phyloP scores from a whole-genome alignment of 2,888 invertebrate genomes.

The Diarsia mendica region DNA sequence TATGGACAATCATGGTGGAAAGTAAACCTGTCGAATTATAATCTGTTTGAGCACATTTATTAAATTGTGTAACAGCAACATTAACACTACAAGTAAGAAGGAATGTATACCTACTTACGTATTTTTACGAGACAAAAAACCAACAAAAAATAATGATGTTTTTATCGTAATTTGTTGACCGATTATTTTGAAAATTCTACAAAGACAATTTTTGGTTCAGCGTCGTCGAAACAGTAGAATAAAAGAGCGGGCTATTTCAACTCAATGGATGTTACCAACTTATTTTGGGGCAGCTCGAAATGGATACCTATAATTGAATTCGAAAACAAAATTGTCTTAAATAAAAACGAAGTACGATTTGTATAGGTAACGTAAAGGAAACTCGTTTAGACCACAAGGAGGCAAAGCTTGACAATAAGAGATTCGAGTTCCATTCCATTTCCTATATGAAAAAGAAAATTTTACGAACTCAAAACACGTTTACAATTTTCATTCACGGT shows the following conservation, averaged over 20 bases:
- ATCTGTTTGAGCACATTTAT: neutral
- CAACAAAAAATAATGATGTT: too few relatives aligned
- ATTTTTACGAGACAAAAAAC: too few relatives aligned
- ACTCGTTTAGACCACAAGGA: slow-evolving; percentile 55
- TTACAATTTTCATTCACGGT: slow-evolving; percentile 56
- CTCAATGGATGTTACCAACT: slow-evolving; percentile 14
- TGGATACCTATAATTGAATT: slow-evolving; percentile 44
- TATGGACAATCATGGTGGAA: too few relatives aligned
- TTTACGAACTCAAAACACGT: slow-evolving; percentile 65
- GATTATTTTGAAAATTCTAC: neutral
- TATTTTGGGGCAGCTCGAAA: slow-evolving; percentile 28
- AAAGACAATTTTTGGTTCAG: neutral
- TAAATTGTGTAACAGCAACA: neutral
- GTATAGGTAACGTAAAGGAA: slow-evolving; percentile 31
- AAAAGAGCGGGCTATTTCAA: slow-evolving; percentile 4
- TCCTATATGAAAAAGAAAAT: slow-evolving; percentile 59
- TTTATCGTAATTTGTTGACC: neutral
- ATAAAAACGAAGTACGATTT: slow-evolving; percentile 29
- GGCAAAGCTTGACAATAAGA: slow-evolving; percentile 40
- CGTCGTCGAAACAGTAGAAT: too few relatives aligned
- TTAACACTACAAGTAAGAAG: neutral
- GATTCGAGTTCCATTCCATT: slow-evolving; percentile 52
- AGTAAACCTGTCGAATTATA: neutral
- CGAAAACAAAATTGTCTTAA: slow-evolving; percentile 40
- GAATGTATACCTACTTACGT: neutral